These are phyloP conservation scores for Drosophila eohydei DNA, from an alignment of 2,888 invertebrate genomes.

Conservation along the genomic window DNA sequence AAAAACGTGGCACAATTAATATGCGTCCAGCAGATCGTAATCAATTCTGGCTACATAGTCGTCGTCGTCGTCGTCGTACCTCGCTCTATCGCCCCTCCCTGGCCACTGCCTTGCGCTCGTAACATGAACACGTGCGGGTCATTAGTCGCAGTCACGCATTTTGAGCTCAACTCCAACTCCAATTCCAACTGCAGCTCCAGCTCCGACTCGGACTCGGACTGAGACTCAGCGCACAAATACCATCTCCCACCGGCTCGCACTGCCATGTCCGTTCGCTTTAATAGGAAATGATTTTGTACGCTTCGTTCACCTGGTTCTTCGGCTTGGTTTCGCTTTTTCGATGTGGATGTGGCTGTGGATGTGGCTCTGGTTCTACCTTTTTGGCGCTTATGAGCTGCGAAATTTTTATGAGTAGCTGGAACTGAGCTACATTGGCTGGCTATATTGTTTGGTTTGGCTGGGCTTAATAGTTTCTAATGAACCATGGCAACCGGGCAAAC, in stretches of 20 bases:
- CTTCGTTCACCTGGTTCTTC: slow-evolving; percentile 69
- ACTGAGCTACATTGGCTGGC: slow-evolving; percentile 36
- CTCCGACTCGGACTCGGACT: neutral
- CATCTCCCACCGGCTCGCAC: slow-evolving; percentile 30
- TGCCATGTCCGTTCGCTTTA: slow-evolving; percentile 70
- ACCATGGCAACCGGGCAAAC: slow-evolving; percentile 55
- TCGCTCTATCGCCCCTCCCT: neutral
- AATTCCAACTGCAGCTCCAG: slow-evolving; percentile 17
- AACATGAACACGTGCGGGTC: slow-evolving; percentile 77
- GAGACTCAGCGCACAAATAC: slow-evolving; percentile 25
- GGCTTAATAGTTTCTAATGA: slow-evolving; percentile 71
- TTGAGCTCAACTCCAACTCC: slow-evolving; percentile 69
- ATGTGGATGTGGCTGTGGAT: neutral
- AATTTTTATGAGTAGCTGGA: slow-evolving; percentile 77
- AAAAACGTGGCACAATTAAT: slow-evolving; percentile 72
- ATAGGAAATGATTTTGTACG: slow-evolving; percentile 79
- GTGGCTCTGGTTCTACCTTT: slow-evolving; percentile 32
- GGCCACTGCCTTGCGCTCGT: slow-evolving; percentile 31
- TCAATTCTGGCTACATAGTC: slow-evolving; percentile 77
- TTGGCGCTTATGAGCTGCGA: slow-evolving; percentile 78
- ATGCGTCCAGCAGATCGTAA: slow-evolving; percentile 82
- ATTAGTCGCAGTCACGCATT: slow-evolving; percentile 84
- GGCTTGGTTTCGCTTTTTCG: neutral
- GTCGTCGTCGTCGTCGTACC: slow-evolving; percentile 10
- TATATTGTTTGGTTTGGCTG: slow-evolving; percentile 36